Evolutionary conservation across 2,113 vertebrate species (phyloP).

Genomic region (Ophiodon elongatus): DNA sequence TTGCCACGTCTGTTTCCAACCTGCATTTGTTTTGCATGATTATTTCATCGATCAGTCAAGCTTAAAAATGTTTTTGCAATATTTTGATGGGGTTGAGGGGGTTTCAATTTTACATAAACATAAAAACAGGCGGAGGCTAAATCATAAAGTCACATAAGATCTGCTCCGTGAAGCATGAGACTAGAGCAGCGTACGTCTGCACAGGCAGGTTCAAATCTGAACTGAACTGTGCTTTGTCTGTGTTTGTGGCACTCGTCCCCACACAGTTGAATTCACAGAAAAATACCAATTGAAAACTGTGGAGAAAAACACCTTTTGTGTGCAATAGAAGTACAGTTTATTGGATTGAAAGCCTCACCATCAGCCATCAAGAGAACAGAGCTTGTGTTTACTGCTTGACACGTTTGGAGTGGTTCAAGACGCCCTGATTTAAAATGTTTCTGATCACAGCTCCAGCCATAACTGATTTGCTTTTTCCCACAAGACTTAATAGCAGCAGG

Average conservation of each 20-base stretch:
- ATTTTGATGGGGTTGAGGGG: neutral
- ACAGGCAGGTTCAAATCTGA: neutral
- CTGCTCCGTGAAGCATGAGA: neutral
- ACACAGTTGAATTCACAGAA: neutral
- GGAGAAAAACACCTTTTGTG: neutral
- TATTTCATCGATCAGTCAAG: neutral
- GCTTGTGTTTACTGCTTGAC: neutral
- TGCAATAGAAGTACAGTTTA: neutral
- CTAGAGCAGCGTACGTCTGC: neutral
- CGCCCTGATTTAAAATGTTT: neutral
- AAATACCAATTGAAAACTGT: neutral
- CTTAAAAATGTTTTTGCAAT: neutral
- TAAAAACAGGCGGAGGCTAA: neutral
- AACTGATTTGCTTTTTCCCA: neutral
- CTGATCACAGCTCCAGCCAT: neutral
- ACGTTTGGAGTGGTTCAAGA: neutral
- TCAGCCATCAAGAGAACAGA: neutral
- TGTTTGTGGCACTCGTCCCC: neutral
- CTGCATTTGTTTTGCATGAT: too few species aligned
- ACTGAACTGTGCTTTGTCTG: neutral
- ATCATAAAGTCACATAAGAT: neutral
- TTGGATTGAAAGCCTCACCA: neutral
- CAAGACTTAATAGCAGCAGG: conserved; percentile 31
- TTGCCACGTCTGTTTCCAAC: too few species aligned
- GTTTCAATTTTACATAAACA: neutral